Conservation (phyloP, 2,113 vertebrate species). For the Nesospiza acunhae region DNA sequence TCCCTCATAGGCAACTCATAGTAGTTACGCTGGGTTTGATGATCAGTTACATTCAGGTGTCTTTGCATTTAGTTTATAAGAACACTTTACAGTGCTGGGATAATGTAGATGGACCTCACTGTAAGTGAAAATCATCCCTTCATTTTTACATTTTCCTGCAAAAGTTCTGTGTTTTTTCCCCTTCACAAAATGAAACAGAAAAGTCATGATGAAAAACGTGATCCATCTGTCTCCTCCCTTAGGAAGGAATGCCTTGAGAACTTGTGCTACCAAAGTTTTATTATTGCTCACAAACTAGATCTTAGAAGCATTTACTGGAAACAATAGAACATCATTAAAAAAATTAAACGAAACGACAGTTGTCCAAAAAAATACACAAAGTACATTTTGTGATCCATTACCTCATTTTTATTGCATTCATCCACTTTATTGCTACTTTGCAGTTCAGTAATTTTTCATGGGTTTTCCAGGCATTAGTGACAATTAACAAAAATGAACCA, state of each 20-base stretch:
- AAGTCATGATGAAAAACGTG: neutral
- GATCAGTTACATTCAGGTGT: neutral
- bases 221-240: neutral
- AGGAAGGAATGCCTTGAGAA: neutral
- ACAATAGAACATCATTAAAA: slow-evolving; percentile 18
- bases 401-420: slow-evolving; percentile 33
- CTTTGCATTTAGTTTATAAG: neutral
- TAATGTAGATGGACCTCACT: neutral
- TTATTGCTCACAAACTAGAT: slow-evolving; percentile 6
- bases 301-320: slow-evolving; percentile 10
- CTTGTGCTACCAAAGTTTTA: slow-evolving; percentile 24
- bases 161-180: neutral
- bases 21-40: neutral
- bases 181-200: neutral
- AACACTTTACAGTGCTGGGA: neutral
- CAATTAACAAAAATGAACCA: neutral
- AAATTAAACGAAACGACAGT: slow-evolving; percentile 18
- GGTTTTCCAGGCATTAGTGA: slow-evolving; percentile 7
- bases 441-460: neutral
- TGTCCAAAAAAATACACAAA: slow-evolving; percentile 21
- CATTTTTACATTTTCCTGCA: neutral
- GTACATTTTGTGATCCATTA: slow-evolving; percentile 39
- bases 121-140: neutral
- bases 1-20: neutral
- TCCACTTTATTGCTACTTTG: slow-evolving; percentile 26